A percentile compares a stretch with the other conserved stretches of the same genome.
These are phyloP conservation scores for Myotis yumanensis DNA, from an alignment of 2,113 vertebrate species.

Conservation along the genomic window DNA sequence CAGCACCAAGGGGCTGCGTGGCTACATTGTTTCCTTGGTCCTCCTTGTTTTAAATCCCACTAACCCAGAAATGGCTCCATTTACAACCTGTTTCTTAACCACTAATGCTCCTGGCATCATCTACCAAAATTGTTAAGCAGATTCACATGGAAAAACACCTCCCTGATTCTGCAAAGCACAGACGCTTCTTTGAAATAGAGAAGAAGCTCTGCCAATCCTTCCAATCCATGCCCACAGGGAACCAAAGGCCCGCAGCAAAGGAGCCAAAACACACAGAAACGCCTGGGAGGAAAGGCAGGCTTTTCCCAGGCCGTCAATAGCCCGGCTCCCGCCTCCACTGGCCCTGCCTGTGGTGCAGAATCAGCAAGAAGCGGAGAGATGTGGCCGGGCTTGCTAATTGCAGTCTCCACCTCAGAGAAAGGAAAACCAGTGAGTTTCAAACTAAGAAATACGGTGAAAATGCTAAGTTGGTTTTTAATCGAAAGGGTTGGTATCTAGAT, in stretches of 20 bases:
- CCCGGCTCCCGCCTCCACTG: background rate
- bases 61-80: background rate
- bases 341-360: background rate
- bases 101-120: background rate
- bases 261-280: background rate
- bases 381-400: background rate
- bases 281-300: background rate
- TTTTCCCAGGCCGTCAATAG: background rate
- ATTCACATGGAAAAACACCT: constrained; percentile 31
- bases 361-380: background rate
- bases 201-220: background rate
- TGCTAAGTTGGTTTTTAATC: background rate
- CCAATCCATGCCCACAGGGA: constrained; percentile 26
- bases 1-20: background rate
- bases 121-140: background rate
- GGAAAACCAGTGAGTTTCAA: background rate
- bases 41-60: background rate
- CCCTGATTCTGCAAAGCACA: background rate
- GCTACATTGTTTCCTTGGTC: background rate
- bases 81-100: background rate
- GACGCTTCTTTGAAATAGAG: constrained; percentile 4
- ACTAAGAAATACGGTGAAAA: background rate
- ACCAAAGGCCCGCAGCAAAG: constrained; percentile 22
- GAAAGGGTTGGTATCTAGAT: background rate
- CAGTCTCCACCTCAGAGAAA: background rate